Evolutionary conservation across 1,140 invertebrate genomes (phyloP), one percentile per base, ranked within the genome.

Genomic region (Philaenus spumarius): DNA sequence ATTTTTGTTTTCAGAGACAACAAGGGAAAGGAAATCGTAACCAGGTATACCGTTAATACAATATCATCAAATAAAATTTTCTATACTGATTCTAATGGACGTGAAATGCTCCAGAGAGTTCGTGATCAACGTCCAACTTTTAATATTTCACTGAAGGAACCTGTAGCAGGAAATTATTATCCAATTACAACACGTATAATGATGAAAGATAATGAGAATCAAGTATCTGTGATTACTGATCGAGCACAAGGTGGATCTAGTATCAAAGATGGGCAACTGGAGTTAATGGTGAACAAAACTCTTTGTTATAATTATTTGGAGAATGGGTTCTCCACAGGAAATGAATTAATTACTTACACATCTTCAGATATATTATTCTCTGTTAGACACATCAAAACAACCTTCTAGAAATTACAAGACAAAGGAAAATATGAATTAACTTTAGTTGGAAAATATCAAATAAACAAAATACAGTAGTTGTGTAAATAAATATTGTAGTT

Each of bases 91-190:
- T n/a, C n/a, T 77, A 1, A 98, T 73, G 95, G 94, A 0, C 76
- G 95, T 35, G 90, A 98, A 73, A 83, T 92, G 69, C 67, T 97
- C 26, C 81, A 85, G 64, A 77, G 95, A 48, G 73, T 78, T 55
- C 71, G 83, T 40, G 80, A 97, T 69, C 80, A 80, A 53, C 73
- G 93, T 22, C 83, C 87, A 4, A 87, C 87, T 1, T 97, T 84
- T 85, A 76, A 77, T 24, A 9, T 86, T 0, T 70, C 76, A 0
- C 50, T 94, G n/a, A 71, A 79, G 0, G 86, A 97, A 58, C 74
- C 81, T 12, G 74, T 91, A 1, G 74, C 91, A 34, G 89, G 86
- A 1, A 98, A 98, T 72, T 98, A 97, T 72, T 97, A 94, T 72
- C 96, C 96, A 0, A 80, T 98, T 0, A 95, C 91, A n/a, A 86